Percentiles rank a stretch among this genome's conserved stretches.
Evolutionary conservation across 92 coral and sea anemone species (phyloP).

Genomic region (Blastomussa wellsi): DNA sequence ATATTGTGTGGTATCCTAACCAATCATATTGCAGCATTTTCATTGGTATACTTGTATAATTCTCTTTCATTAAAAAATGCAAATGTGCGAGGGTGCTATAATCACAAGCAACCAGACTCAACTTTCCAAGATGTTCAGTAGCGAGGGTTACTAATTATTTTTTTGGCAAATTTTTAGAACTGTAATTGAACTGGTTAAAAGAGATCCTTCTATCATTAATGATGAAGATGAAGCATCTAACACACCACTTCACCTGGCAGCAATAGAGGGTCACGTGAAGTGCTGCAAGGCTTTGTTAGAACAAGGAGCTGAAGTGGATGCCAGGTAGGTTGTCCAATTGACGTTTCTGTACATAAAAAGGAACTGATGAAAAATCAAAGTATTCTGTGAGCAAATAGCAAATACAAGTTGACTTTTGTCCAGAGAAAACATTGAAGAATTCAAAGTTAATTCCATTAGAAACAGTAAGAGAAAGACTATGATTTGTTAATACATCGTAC

Average conservation of each 20-base stretch:
- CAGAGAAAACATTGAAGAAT: not conserved
- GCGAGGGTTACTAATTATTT: not conserved
- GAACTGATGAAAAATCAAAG: too few species aligned
- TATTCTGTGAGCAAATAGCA: too few species aligned
- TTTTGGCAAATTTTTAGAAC: slow-evolving; percentile 60
- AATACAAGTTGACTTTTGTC: not conserved
- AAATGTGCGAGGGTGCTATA: too few species aligned
- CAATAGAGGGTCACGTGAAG: slow-evolving; percentile 84
- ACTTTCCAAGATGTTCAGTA: not conserved
- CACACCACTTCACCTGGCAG: slow-evolving; percentile 89
- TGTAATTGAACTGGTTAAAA: slow-evolving; percentile 67
- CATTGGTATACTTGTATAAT: too few species aligned
- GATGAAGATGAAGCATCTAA: slow-evolving; percentile 96
- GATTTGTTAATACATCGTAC: too few species aligned
- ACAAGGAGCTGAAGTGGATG: slow-evolving; percentile 94
- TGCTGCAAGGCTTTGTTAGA: slow-evolving; percentile 77
- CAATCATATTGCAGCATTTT: too few species aligned
- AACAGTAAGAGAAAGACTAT: too few species aligned
- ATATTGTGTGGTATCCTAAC: too few species aligned
- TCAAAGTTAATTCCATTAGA: too few species aligned
- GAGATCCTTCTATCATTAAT: slow-evolving; percentile 86
- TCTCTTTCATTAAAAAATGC: too few species aligned
- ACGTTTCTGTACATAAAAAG: not conserved
- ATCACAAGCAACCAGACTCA: not conserved
- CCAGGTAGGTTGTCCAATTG: slow-evolving; percentile 64